Percentiles rank a stretch among this genome's conserved stretches.
Conservation (phyloP, 2,113 vertebrate genomes). For the Prochilodus magdalenae region DNA sequence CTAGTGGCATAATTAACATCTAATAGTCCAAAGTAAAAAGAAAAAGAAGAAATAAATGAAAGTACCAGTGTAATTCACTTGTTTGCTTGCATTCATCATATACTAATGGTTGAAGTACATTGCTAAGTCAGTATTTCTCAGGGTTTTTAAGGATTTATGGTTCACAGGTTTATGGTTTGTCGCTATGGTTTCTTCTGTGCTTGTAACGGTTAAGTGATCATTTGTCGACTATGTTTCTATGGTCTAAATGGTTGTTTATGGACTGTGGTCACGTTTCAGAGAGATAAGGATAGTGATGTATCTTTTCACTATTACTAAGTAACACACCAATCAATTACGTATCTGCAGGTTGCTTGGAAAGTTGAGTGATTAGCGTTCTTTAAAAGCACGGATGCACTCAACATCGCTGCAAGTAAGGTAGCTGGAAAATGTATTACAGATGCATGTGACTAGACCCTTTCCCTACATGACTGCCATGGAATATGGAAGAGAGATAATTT, state of each 20-base stretch:
- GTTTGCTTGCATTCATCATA: no score
- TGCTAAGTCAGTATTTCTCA: no score
- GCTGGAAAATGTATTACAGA: no score
- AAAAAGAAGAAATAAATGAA: no score
- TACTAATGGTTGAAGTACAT: no score
- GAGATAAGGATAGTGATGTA: background rate
- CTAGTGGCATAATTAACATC: no score
- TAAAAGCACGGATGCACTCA: background rate
- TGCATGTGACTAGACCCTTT: no score
- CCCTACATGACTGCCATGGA: no score
- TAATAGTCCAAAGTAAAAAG: no score
- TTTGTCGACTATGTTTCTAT: background rate
- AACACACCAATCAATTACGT: background rate
- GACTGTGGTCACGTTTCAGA: background rate
- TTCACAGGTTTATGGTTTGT: background rate
- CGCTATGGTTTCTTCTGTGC: background rate
- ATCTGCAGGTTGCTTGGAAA: background rate
- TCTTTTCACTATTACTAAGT: background rate
- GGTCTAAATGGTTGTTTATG: background rate
- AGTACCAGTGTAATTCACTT: no score
- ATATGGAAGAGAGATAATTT: no score
- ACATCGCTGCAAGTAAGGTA: background rate
- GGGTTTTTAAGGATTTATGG: background rate
- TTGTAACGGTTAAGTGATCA: background rate
- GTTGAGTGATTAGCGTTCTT: background rate